Conservation (phyloP, 2,888 invertebrate genomes). For the Ypsolopha scabrella region DNA sequence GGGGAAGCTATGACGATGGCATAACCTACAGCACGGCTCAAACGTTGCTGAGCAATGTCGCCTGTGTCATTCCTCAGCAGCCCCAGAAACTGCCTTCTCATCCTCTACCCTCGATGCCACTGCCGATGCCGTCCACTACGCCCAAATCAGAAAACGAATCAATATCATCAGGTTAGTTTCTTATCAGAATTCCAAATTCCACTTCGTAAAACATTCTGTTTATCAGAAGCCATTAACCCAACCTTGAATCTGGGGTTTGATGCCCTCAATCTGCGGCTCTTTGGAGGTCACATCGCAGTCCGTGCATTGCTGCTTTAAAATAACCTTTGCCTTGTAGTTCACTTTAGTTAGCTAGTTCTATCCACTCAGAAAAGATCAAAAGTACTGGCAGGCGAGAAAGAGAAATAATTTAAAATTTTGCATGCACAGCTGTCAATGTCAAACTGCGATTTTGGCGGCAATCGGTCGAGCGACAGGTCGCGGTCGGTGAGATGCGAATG, state of each 20-base stretch:
- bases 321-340: constrained; percentile 8
- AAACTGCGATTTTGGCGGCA: constrained; percentile 37
- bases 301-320: neutral
- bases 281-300: neutral
- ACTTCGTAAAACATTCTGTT: neutral
- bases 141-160: constrained; percentile 68
- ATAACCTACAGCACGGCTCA: constrained; percentile 54
- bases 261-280: constrained; percentile 4
- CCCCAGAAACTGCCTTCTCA: constrained; percentile 63
- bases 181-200: constrained; percentile 3
- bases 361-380: no score
- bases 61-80: constrained; percentile 63
- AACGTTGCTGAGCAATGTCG: constrained; percentile 56
- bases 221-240: neutral
- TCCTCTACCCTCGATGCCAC: constrained; percentile 63
- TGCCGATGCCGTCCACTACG: constrained; percentile 62
- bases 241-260: no score
- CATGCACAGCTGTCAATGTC: no score
- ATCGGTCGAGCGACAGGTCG: constrained; percentile 24
- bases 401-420: no score
- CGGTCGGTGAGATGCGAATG: constrained; percentile 47
- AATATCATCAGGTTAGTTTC: constrained; percentile 61
- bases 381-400: no score
- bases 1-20: constrained; percentile 78
- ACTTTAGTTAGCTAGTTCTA: no score